Conservation (phyloP, 2,797 vertebrate genomes). For the Enoplosus armatus region DNA sequence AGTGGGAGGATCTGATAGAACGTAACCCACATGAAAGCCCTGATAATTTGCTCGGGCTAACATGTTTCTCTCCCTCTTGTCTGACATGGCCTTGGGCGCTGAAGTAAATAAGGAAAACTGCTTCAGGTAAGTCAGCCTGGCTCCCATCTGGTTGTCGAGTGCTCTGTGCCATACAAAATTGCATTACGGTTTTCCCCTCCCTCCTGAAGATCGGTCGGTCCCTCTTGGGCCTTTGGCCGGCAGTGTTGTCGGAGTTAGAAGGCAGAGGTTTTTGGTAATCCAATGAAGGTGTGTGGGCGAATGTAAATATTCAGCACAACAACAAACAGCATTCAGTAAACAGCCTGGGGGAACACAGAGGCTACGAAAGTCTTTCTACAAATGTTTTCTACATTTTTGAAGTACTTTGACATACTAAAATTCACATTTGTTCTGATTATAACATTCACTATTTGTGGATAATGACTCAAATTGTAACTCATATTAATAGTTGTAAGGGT, state of each 20-base stretch:
- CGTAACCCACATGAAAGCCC: slow-evolving; percentile 74
- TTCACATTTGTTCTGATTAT: slow-evolving; percentile 20
- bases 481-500: too few relatives aligned
- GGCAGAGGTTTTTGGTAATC: slow-evolving; percentile 68
- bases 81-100: slow-evolving; percentile 76
- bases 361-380: slow-evolving; percentile 50
- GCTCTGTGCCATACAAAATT: slow-evolving; percentile 74
- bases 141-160: slow-evolving; percentile 67
- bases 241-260: slow-evolving; percentile 51
- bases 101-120: slow-evolving; percentile 82
- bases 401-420: slow-evolving; percentile 5
- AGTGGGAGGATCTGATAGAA: slow-evolving; percentile 82
- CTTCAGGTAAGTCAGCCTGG: slow-evolving; percentile 71
- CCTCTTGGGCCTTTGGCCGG: slow-evolving; percentile 63
- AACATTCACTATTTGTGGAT: slow-evolving; percentile 8
- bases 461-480: not conserved
- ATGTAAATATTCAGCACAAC: slow-evolving; percentile 75
- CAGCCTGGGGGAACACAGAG: slow-evolving; percentile 61
- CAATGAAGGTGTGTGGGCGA: slow-evolving; percentile 67
- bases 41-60: slow-evolving; percentile 77
- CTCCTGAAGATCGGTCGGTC: slow-evolving; percentile 37
- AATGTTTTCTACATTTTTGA: slow-evolving; percentile 31
- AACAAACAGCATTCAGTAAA: slow-evolving; percentile 69
- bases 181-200: slow-evolving; percentile 60
- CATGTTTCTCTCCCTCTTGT: slow-evolving; percentile 70